Evolutionary conservation across 1,140 invertebrate species (phyloP).

Genomic region (Ceratina japonica): DNA sequence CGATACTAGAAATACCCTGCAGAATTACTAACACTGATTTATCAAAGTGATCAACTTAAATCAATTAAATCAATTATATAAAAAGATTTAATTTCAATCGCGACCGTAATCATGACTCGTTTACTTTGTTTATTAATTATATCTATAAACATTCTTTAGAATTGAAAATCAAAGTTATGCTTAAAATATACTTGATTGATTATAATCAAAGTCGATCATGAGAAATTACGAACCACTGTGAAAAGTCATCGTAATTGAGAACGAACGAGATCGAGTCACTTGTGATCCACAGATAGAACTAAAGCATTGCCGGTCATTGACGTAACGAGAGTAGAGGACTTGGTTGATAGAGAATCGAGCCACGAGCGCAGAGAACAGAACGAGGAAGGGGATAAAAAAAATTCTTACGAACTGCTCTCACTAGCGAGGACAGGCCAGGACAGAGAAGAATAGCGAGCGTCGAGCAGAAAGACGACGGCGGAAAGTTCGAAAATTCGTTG

Average conservation of each 20-base stretch:
- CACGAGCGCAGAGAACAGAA: background rate
- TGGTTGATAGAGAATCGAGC: constrained; percentile 47
- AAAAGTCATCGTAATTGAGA: too few relatives aligned
- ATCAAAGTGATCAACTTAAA: too few relatives aligned
- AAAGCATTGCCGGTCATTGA: constrained; percentile 50
- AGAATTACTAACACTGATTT: background rate
- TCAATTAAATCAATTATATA: too few relatives aligned
- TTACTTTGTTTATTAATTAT: too few relatives aligned
- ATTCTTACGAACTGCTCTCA: constrained; percentile 52
- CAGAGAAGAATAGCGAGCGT: constrained; percentile 52
- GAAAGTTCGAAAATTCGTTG: constrained; percentile 73
- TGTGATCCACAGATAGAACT: background rate
- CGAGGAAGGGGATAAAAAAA: constrained; percentile 43
- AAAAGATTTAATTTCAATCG: too few relatives aligned
- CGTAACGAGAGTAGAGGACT: constrained; percentile 65
- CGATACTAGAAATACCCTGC: constrained; percentile 15
- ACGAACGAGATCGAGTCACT: too few relatives aligned
- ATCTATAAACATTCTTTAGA: too few relatives aligned
- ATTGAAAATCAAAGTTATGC: too few relatives aligned
- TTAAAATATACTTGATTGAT: too few relatives aligned
- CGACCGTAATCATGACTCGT: too few relatives aligned
- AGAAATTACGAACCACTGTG: too few relatives aligned
- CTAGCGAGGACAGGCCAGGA: constrained; percentile 39
- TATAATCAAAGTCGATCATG: too few relatives aligned
- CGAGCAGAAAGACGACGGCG: constrained; percentile 47